A percentile compares a stretch with the other conserved stretches of the same genome.
These are phyloP conservation scores for Junonia oenone DNA, from an alignment of 2,888 invertebrate genomes.

Conservation along the genomic window DNA sequence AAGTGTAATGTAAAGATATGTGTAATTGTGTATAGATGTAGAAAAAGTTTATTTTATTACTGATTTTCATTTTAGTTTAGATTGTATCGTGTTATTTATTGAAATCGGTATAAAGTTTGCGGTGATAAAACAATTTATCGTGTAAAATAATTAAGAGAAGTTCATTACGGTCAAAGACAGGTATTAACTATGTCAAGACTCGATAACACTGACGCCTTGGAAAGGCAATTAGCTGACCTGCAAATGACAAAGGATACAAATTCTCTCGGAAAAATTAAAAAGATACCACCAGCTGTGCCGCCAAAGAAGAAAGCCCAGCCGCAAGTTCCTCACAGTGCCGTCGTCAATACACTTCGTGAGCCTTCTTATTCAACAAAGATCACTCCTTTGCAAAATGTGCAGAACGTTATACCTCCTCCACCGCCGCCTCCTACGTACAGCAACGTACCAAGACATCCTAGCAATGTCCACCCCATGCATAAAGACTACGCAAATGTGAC, in stretches of 20 bases:
- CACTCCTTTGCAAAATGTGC: constrained; percentile 56
- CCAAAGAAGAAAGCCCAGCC: constrained; percentile 86
- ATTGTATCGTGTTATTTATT: background rate
- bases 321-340: constrained; percentile 88
- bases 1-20: background rate
- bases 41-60: background rate
- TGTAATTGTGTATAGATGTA: background rate
- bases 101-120: background rate
- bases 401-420: constrained; percentile 35
- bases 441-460: constrained; percentile 37
- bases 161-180: background rate
- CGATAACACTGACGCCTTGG: constrained; percentile 82
- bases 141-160: background rate
- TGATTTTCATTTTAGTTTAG: background rate
- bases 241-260: constrained; percentile 77
- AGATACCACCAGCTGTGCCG: constrained; percentile 88
- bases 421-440: constrained; percentile 54
- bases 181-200: constrained; percentile 55
- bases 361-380: constrained; percentile 85
- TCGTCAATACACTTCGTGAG: constrained; percentile 83
- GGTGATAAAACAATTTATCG: background rate
- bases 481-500: constrained; percentile 64
- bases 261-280: constrained; percentile 62
- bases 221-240: constrained; percentile 84
- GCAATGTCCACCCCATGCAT: constrained; percentile 36